Evolutionary conservation across 2,113 vertebrate genomes (phyloP).

Genomic region (Ptilorrhoa leucosticta): DNA sequence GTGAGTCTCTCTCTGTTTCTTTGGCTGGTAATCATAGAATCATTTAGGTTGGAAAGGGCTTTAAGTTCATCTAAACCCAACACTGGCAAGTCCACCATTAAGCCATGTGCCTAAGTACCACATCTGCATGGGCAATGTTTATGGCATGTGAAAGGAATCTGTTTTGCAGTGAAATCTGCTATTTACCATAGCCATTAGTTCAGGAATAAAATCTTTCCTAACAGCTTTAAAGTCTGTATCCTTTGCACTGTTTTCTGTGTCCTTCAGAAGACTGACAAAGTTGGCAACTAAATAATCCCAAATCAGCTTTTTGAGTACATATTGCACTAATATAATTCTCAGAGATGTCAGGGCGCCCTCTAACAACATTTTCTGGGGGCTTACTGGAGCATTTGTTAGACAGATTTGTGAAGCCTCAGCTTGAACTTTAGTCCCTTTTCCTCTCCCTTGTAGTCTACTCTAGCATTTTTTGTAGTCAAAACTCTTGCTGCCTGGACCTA

Average conservation of each 20-base stretch:
- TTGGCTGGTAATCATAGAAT: not conserved
- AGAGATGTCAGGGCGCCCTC: not conserved
- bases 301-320: not conserved
- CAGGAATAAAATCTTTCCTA: not conserved
- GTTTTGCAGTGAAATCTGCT: not conserved
- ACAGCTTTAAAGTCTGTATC: not conserved
- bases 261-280: not conserved
- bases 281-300: not conserved
- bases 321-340: not conserved
- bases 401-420: not conserved
- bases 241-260: not conserved
- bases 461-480: not conserved
- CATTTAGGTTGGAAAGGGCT: not conserved
- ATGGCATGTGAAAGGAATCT: not conserved
- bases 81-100: not conserved
- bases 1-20: not conserved
- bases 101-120: not conserved
- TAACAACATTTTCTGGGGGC: not conserved
- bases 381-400: not conserved
- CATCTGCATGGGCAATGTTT: not conserved
- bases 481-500: not conserved
- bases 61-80: not conserved
- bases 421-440: not conserved
- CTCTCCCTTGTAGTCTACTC: not conserved
- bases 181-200: not conserved